Conservation (phyloP, 2,888 invertebrate genomes). For the Archaeoteleia sp. region DNA sequence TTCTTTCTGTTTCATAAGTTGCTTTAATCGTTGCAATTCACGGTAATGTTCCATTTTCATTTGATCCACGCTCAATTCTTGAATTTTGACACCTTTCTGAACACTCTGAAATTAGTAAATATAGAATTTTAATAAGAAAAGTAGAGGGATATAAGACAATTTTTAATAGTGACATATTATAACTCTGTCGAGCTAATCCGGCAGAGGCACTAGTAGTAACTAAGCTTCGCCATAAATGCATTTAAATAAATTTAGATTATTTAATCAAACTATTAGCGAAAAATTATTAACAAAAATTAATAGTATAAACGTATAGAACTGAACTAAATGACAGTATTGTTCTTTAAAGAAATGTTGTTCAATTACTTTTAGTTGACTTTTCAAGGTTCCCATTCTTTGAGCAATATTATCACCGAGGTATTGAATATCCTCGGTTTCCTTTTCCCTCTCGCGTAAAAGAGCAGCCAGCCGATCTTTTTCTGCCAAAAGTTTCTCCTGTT, state of each 20-base stretch:
- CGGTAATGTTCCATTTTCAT: constrained; percentile 76
- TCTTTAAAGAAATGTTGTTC: no score
- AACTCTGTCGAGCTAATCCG: no score
- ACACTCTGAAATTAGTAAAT: constrained; percentile 72
- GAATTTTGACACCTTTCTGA: constrained; percentile 76
- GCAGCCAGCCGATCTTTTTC: constrained; percentile 65
- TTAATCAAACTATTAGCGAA: background rate
- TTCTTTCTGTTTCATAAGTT: constrained; percentile 75
- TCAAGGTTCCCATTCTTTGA: constrained; percentile 75
- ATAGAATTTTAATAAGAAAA: no score
- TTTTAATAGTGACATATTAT: no score
- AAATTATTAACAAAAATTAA: constrained; percentile 11
- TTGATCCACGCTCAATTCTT: constrained; percentile 74
- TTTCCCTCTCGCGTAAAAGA: constrained; percentile 63
- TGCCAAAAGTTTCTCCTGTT: constrained; percentile 76
- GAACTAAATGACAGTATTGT: no score
- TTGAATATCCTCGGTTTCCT: constrained; percentile 67
- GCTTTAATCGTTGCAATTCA: constrained; percentile 75
- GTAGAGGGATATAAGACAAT: no score
- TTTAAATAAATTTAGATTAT: constrained; percentile 13
- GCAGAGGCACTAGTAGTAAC: no score
- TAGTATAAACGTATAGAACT: no score
- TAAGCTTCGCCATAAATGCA: no score
- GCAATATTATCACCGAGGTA: constrained; percentile 75
- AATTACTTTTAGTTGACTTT: constrained; percentile 76